Evolutionary conservation across 2,888 invertebrate species (phyloP).

Genomic region (Drosophila nr. medialis): DNA sequence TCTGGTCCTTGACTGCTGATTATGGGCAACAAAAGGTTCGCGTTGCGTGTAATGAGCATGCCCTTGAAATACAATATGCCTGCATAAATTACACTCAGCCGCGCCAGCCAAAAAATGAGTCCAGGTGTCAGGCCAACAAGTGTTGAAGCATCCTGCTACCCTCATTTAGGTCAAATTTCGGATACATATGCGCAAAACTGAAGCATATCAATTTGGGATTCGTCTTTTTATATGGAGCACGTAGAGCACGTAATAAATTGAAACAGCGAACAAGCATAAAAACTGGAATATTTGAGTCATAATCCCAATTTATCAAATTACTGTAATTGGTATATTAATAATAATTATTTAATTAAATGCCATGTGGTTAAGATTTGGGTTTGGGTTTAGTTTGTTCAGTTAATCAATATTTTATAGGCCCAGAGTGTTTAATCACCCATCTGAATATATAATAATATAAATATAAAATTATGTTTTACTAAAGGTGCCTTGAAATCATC

Average conservation of each 20-base stretch:
- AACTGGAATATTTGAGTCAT: neutral
- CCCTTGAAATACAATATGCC: conserved; percentile 79
- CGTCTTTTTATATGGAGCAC: neutral
- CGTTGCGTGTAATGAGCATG: conserved; percentile 77
- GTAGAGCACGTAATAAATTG: conserved; percentile 13
- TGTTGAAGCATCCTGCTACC: conserved; percentile 22
- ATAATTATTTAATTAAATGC: neutral
- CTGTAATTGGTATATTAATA: neutral
- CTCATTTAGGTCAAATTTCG: conserved; percentile 15
- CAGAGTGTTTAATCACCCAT: neutral
- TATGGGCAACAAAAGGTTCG: conserved; percentile 50
- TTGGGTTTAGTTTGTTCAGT: neutral
- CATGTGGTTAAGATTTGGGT: too few species aligned
- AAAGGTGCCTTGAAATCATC: neutral
- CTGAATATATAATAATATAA: neutral
- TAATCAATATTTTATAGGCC: neutral
- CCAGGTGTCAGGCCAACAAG: conserved; percentile 49
- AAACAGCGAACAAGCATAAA: conserved; percentile 2
- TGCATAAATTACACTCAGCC: conserved; percentile 70
- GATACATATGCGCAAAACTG: conserved; percentile 3
- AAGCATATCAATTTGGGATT: conserved; percentile 39
- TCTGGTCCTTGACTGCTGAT: conserved; percentile 33
- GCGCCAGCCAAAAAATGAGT: conserved; percentile 22
- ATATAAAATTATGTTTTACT: neutral
- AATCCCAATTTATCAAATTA: conserved; percentile 4